These are phyloP conservation scores for Leptoclinus maculatus DNA, from an alignment of 2,797 vertebrate species.

Conservation along the genomic window DNA sequence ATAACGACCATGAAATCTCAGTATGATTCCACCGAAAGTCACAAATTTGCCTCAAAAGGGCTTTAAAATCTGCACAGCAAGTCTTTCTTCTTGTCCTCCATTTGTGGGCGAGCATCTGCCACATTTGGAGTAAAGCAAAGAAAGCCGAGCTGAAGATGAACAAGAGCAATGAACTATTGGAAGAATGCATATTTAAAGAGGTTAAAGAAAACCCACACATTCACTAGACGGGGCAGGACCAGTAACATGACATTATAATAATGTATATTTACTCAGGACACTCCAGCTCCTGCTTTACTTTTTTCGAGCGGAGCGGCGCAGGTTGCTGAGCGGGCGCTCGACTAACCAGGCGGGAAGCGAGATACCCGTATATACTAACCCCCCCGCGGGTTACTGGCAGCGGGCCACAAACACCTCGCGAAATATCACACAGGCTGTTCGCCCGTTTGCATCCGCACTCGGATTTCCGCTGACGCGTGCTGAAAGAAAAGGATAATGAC, in stretches of 20 bases:
- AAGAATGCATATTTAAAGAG: slow-evolving; percentile 11
- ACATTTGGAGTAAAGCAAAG: not conserved
- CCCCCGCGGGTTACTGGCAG: slow-evolving; percentile 44
- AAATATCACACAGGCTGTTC: slow-evolving; percentile 18
- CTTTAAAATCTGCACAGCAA: not conserved
- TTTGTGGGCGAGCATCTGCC: not conserved
- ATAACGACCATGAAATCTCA: not conserved
- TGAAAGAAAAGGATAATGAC: not conserved
- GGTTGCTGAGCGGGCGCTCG: slow-evolving; percentile 41
- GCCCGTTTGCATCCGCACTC: not conserved
- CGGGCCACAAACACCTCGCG: slow-evolving; percentile 25
- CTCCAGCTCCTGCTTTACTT: not conserved
- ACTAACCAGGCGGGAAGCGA: slow-evolving; percentile 17
- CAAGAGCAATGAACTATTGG: not conserved
- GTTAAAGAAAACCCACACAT: slow-evolving; percentile 1
- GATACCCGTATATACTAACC: slow-evolving; percentile 26
- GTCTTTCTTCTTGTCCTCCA: not conserved
- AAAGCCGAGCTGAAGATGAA: not conserved
- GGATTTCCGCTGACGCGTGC: not conserved
- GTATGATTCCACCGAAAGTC: not conserved
- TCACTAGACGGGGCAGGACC: not conserved
- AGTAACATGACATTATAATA: not conserved
- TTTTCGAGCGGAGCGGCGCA: slow-evolving; percentile 29
- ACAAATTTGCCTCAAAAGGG: not conserved
- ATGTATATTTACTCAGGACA: slow-evolving; percentile 9